A percentile compares a stretch with the other conserved stretches of the same genome.
Evolutionary conservation across 2,113 vertebrate species (phyloP).

Genomic region (Lophius piscatorius): DNA sequence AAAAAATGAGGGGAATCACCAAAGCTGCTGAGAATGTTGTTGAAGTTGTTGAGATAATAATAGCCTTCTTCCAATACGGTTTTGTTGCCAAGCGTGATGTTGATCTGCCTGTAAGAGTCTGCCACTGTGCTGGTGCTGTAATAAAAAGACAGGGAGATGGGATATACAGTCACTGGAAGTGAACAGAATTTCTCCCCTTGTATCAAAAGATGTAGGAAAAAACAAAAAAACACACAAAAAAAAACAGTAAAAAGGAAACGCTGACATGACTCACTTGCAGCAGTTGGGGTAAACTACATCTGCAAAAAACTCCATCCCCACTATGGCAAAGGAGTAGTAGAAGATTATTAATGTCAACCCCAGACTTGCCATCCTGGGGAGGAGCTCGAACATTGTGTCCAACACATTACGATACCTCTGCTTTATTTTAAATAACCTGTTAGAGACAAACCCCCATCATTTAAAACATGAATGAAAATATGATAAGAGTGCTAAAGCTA

Average conservation of each 20-base stretch:
- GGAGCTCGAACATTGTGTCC: slow-evolving; percentile 98
- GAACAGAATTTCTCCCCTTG: not conserved
- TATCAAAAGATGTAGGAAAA: not conserved
- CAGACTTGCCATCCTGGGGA: slow-evolving; percentile 97
- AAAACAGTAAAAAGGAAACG: not conserved
- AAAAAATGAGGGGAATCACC: slow-evolving; percentile 74
- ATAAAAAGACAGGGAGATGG: not conserved
- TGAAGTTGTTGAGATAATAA: slow-evolving; percentile 99
- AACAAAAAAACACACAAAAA: not conserved
- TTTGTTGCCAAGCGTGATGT: slow-evolving; percentile 86
- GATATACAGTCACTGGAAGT: not conserved
- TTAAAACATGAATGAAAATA: not conserved
- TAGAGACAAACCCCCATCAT: not conserved
- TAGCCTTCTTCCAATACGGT: slow-evolving; percentile 91
- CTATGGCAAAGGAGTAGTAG: slow-evolving; percentile 98
- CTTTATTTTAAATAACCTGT: slow-evolving; percentile 95
- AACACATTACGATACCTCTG: slow-evolving; percentile 94
- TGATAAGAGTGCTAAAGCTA: not conserved
- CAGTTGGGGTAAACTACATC: slow-evolving; percentile 92
- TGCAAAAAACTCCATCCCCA: slow-evolving; percentile 98
- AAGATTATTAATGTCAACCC: slow-evolving; percentile 96
- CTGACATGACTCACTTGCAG: slow-evolving; percentile 89
- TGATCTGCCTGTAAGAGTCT: slow-evolving; percentile 89
- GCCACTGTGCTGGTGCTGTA: slow-evolving; percentile 91
- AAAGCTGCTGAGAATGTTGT: slow-evolving; percentile 97